These are phyloP conservation scores for Pongo abelii DNA, from an alignment of 2,113 vertebrate genomes.

Conservation along the genomic window DNA sequence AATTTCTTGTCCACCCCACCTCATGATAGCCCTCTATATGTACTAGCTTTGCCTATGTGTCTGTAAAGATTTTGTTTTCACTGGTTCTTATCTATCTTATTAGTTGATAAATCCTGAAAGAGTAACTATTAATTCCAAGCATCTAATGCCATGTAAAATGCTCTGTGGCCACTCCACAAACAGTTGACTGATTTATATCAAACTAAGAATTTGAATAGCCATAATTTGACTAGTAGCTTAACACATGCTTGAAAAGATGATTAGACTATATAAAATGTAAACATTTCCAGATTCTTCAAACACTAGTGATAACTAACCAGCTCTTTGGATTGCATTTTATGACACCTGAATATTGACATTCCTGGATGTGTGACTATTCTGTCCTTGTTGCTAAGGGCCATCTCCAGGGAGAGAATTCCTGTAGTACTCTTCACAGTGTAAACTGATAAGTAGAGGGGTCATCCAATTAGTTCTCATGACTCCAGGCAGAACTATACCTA, in stretches of 20 bases:
- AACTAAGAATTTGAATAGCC: neutral
- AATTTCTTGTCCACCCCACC: neutral
- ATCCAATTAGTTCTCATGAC: slow-evolving; percentile 75
- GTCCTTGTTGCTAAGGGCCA: slow-evolving; percentile 63
- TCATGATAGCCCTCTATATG: neutral
- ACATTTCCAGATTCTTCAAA: neutral
- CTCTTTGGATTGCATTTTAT: slow-evolving; percentile 35
- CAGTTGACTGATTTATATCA: slow-evolving; percentile 6
- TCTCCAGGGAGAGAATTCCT: slow-evolving; percentile 71
- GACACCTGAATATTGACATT: slow-evolving; percentile 66
- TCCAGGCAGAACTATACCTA: slow-evolving; percentile 67
- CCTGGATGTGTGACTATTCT: neutral
- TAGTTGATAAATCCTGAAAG: slow-evolving; percentile 23
- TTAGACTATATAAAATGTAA: neutral
- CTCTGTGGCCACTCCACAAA: neutral
- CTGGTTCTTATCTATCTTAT: neutral
- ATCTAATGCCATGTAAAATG: neutral
- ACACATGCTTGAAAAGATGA: neutral
- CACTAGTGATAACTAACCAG: slow-evolving; percentile 41
- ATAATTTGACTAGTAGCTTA: neutral
- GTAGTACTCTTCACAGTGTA: slow-evolving; percentile 51
- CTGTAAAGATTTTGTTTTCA: slow-evolving; percentile 35
- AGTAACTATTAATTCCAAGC: neutral
- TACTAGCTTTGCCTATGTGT: neutral
- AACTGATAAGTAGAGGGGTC: slow-evolving; percentile 61